A percentile compares a stretch with the other conserved stretches of the same genome.
phyloP scores from a whole-genome alignment of 2,797 vertebrate species.

The Crocodylus rhombifer region DNA sequence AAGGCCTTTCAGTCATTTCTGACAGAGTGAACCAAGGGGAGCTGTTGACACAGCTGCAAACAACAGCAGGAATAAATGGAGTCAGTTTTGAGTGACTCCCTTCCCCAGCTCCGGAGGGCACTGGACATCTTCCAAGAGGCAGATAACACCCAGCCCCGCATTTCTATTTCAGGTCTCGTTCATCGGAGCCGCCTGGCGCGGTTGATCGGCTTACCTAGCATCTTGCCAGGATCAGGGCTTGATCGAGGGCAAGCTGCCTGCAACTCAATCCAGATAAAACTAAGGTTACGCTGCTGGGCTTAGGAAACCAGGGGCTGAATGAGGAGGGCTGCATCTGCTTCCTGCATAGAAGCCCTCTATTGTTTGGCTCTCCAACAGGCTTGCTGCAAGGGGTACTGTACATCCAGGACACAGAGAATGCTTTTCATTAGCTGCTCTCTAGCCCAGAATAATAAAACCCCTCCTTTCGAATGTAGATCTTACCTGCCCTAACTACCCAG shows the following conservation, averaged over 20 bases:
- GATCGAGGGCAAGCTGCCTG: conserved; percentile 63
- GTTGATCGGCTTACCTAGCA: conserved; percentile 56
- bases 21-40: not conserved
- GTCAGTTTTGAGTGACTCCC: not conserved
- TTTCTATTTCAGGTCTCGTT: conserved; percentile 44
- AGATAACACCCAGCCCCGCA: not conserved
- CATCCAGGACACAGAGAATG: not conserved
- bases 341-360: not conserved
- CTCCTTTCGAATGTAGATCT: not conserved
- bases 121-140: not conserved
- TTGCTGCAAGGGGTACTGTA: not conserved
- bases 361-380: not conserved
- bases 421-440: not conserved
- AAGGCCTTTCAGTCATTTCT: not conserved
- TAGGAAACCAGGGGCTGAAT: not conserved
- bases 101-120: not conserved
- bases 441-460: not conserved
- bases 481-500: not conserved
- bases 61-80: not conserved
- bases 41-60: not conserved
- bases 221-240: conserved; percentile 49
- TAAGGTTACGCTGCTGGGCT: not conserved
- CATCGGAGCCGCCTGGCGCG: conserved; percentile 14
- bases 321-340: not conserved
- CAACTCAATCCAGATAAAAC: conserved; percentile 42